Conservation (phyloP, 2,888 invertebrate genomes). For the Conchocele bisecta region DNA sequence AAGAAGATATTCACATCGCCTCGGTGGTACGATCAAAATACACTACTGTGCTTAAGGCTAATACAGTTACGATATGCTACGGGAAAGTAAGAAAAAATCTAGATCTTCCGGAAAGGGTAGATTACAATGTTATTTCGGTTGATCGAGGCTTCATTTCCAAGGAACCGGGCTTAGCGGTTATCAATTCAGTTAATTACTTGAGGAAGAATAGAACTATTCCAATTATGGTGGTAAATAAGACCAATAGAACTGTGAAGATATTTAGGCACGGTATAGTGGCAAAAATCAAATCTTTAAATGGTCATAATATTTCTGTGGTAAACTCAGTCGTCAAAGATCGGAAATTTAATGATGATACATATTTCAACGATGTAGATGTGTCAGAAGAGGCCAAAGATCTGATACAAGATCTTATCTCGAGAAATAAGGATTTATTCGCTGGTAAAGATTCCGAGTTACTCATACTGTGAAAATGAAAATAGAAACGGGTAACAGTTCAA, state of each 20-base stretch:
- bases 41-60: background rate
- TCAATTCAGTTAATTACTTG: background rate
- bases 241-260: background rate
- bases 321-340: background rate
- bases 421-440: slow-evolving; percentile 38
- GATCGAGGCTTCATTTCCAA: background rate
- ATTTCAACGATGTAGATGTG: background rate
- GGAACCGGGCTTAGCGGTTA: background rate
- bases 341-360: background rate
- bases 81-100: background rate
- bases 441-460: slow-evolving; percentile 29
- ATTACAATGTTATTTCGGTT: background rate
- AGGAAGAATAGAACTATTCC: background rate
- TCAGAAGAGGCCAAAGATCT: background rate
- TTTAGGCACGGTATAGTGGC: background rate
- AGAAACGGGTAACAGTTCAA: slow-evolving; percentile 37
- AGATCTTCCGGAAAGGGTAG: background rate
- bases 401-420: background rate
- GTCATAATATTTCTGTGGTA: background rate
- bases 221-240: background rate
- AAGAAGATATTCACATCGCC: slow-evolving; percentile 2
- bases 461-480: slow-evolving; percentile 45
- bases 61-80: background rate
- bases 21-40: slow-evolving; percentile 3
- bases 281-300: background rate